Conservation (phyloP, 2,113 vertebrate genomes). For the Sardina pilchardus region DNA sequence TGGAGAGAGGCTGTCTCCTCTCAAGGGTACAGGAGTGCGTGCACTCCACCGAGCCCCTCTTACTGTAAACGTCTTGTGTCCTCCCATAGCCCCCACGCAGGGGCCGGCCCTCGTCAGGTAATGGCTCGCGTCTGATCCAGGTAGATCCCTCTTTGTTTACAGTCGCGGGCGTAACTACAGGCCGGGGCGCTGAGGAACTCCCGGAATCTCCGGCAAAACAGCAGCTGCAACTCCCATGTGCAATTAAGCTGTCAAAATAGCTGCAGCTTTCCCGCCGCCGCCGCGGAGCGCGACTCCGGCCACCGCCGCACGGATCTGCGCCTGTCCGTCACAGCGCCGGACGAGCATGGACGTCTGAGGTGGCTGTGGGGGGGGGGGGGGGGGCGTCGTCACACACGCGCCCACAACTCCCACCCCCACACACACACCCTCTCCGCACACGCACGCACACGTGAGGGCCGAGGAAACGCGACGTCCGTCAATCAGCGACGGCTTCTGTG, state of each 20-base stretch:
- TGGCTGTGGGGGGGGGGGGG: background rate
- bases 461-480: background rate
- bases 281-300: slow-evolving; percentile 23
- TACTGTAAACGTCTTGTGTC: background rate
- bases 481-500: background rate
- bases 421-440: background rate
- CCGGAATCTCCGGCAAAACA: slow-evolving; percentile 19
- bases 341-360: background rate
- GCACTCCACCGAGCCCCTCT: background rate
- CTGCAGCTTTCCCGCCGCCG: slow-evolving; percentile 46
- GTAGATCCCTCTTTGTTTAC: slow-evolving; percentile 2
- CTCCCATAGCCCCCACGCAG: background rate
- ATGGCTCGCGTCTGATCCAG: background rate
- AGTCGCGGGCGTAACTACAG: background rate
- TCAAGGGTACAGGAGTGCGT: background rate
- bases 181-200: background rate
- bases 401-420: background rate
- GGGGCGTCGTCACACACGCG: background rate
- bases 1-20: background rate
- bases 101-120: background rate
- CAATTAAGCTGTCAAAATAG: slow-evolving; percentile 62
- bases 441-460: background rate
- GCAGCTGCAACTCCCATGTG: slow-evolving; percentile 62
- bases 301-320: slow-evolving; percentile 32
- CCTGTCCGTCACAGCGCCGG: slow-evolving; percentile 47